A percentile compares a stretch with the other conserved stretches of the same genome.
These are phyloP conservation scores for Anaspis maculata DNA, from an alignment of 2,888 invertebrate species.

Conservation along the genomic window DNA sequence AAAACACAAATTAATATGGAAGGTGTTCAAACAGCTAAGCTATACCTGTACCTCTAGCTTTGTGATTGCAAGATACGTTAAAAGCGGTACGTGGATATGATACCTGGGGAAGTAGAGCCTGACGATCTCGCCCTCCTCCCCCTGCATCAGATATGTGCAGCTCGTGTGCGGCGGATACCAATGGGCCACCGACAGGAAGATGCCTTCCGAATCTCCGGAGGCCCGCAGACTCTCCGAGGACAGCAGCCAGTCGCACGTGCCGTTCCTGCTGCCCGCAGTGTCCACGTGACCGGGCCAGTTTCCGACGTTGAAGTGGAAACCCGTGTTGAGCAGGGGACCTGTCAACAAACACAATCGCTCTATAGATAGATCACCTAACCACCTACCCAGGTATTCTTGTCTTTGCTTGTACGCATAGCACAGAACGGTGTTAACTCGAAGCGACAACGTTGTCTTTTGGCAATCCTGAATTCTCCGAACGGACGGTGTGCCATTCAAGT, in stretches of 20 bases:
- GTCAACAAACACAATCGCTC: constrained; percentile 4
- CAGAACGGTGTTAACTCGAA: too few relatives aligned
- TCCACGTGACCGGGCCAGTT: constrained; percentile 92
- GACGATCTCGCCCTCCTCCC: constrained; percentile 78
- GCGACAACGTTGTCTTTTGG: too few relatives aligned
- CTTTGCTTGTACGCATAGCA: too few relatives aligned
- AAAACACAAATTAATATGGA: too few relatives aligned
- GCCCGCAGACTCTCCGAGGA: constrained; percentile 72
- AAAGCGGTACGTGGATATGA: too few relatives aligned
- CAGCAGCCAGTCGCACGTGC: constrained; percentile 82
- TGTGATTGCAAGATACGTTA: too few relatives aligned
- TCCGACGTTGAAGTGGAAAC: constrained; percentile 91
- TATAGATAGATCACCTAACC: background rate
- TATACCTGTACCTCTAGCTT: too few relatives aligned
- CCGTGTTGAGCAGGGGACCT: constrained; percentile 83
- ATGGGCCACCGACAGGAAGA: constrained; percentile 84
- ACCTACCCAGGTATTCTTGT: too few relatives aligned
- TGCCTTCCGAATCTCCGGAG: constrained; percentile 76
- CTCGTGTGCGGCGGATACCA: constrained; percentile 93
- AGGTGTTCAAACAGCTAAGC: too few relatives aligned
- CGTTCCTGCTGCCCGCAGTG: constrained; percentile 77
- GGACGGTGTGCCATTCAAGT: too few relatives aligned
- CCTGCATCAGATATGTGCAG: constrained; percentile 84
- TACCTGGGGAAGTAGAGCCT: constrained; percentile 84
- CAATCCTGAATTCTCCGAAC: too few relatives aligned